Evolutionary conservation across 2,797 vertebrate species (phyloP), one percentile per base, ranked within the genome.

Genomic region (Heterohyrax brucei): DNA sequence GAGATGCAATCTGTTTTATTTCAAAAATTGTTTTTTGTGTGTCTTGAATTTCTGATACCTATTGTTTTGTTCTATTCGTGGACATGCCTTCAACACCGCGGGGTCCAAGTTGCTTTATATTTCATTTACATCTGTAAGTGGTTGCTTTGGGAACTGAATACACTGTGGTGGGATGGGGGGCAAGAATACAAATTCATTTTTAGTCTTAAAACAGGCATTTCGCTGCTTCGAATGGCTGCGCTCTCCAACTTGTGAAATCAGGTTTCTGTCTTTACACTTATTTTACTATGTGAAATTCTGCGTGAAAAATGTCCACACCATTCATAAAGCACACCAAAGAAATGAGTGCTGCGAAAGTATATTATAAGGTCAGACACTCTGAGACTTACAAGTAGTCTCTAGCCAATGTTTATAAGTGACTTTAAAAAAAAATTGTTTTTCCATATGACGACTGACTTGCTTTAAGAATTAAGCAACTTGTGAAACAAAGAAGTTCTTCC

Each of bases 1-100:
- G 18, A 78, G 33, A 3, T 96, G 1, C 10, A 79, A 2, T 77
- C 8, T 77, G 5, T 78, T 88, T 95, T 68, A 93, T 26, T 93
- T 93, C 62, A 87, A 72, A 89, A 92, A 73, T 80, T 53, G 92
- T 33, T 89, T 64, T 85, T 72, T 73, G 24, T 89, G 46, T 56
- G 3, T 61, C 46, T 89, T 68, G 12, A 92, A 62, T 56, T 76
- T 87, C 81, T 96, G 91, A 88, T 89, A 7, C 18, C 3, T 30
- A 53, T 92, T 24, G 13, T 46, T 93, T 68, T 56, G 6, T 83
- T 95, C 81, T 50, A 3, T 68, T 39, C 39, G 13, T 89, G 72
- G 44, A 56, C 30, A 22, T 79, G 16, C n/a, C 39, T 9, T 62
- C 26, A 79, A 64, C 62, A 56, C 19, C 8, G 2, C 18, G 76